Percentiles rank a stretch among this genome's conserved stretches.
Evolutionary conservation across 2,888 invertebrate species (phyloP).

Genomic region (Argynnis bischoffii): DNA sequence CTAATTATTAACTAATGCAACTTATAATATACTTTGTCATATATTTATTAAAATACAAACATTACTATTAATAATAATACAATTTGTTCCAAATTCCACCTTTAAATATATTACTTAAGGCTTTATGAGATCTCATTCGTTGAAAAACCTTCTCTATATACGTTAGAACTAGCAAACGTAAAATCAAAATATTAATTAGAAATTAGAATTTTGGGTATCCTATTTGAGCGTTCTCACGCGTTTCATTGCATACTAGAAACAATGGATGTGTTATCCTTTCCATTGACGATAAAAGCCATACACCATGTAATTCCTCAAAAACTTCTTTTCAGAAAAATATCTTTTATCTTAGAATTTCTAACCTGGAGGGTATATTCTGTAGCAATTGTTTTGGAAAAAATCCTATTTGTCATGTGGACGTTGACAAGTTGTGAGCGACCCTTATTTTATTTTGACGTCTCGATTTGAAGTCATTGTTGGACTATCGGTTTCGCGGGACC

Average conservation of each 20-base stretch:
- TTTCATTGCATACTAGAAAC: neutral
- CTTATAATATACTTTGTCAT: no score
- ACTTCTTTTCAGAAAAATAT: conserved; percentile 33
- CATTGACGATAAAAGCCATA: neutral
- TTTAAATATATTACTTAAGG: conserved; percentile 23
- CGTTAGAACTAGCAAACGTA: conserved; percentile 17
- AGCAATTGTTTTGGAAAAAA: conserved; percentile 30
- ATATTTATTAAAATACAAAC: no score
- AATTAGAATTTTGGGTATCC: conserved; percentile 28
- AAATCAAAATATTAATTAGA: conserved; percentile 18
- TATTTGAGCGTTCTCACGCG: conserved; percentile 18
- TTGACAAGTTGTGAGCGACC: conserved; percentile 66
- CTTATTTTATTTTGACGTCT: conserved; percentile 35
- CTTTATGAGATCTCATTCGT: conserved; percentile 39
- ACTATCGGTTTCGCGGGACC: conserved; percentile 44
- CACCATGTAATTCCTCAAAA: conserved; percentile 12
- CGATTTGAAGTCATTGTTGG: conserved; percentile 35
- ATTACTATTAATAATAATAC: neutral
- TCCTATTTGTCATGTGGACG: conserved; percentile 69
- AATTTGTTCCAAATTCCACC: conserved; percentile 9
- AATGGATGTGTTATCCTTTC: neutral
- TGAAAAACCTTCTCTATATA: conserved; percentile 27
- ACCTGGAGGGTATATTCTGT: conserved; percentile 41
- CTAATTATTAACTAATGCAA: no score
- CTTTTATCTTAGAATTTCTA: conserved; percentile 38